These are phyloP conservation scores for Drosophila sordidula DNA, from an alignment of 2,888 invertebrate species.

Conservation along the genomic window DNA sequence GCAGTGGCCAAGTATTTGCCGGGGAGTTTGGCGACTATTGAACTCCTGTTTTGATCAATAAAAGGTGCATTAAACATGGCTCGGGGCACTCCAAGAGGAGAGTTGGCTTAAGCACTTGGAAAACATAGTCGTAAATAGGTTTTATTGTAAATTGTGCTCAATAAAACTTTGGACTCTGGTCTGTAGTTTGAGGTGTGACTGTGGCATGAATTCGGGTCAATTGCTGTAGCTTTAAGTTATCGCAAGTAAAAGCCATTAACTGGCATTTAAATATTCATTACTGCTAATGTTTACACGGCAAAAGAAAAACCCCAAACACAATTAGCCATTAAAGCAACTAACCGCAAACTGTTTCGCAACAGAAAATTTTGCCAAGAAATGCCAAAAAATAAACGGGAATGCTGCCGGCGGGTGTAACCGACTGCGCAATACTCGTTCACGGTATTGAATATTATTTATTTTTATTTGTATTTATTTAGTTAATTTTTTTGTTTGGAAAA, in stretches of 20 bases:
- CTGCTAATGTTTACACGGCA: slow-evolving; percentile 42
- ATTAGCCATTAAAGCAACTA: slow-evolving; percentile 51
- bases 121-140: slow-evolving; percentile 78
- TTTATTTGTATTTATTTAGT: too few species aligned
- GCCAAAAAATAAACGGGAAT: slow-evolving; percentile 32
- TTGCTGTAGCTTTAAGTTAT: slow-evolving; percentile 33
- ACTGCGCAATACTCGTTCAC: too few species aligned
- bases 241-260: slow-evolving; percentile 47
- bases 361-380: slow-evolving; percentile 23
- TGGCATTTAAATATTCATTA: slow-evolving; percentile 67
- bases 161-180: slow-evolving; percentile 44
- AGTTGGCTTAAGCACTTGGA: slow-evolving; percentile 58
- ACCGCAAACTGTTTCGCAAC: slow-evolving; percentile 48
- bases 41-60: slow-evolving; percentile 75
- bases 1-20: slow-evolving; percentile 10
- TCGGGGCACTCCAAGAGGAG: slow-evolving; percentile 36
- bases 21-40: slow-evolving; percentile 60
- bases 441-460: too few species aligned
- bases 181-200: slow-evolving; percentile 34
- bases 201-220: slow-evolving; percentile 43
- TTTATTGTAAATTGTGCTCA: slow-evolving; percentile 74
- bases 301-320: slow-evolving; percentile 33
- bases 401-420: too few species aligned
- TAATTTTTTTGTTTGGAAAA: too few species aligned
- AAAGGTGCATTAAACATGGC: slow-evolving; percentile 75